A percentile compares a stretch with the other conserved stretches of the same genome.
phyloP scores from a whole-genome alignment of 2,797 vertebrate genomes.

The Tokudaia muenninki region DNA sequence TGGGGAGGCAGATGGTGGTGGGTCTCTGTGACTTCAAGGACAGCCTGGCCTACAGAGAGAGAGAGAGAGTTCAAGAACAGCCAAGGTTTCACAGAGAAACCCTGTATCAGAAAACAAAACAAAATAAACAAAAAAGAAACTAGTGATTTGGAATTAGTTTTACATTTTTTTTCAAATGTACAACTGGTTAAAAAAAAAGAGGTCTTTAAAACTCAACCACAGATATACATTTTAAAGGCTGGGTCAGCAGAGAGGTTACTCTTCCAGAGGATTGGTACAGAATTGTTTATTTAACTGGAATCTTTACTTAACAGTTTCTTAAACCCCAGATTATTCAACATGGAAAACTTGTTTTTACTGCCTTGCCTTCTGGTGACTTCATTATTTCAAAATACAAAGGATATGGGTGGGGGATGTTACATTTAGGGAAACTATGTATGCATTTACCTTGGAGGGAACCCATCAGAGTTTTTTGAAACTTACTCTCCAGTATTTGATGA shows the following conservation, averaged over 20 bases:
- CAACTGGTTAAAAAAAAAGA: background rate
- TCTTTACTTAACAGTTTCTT: slow-evolving; percentile 50
- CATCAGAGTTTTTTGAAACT: slow-evolving; percentile 85
- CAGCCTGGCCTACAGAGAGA: background rate
- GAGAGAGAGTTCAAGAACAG: background rate
- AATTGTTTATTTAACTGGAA: slow-evolving; percentile 3
- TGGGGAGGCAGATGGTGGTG: background rate
- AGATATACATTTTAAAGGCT: slow-evolving; percentile 47
- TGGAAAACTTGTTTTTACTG: slow-evolving; percentile 27
- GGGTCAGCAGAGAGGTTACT: slow-evolving; percentile 9
- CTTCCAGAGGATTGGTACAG: background rate
- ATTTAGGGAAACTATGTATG: background rate
- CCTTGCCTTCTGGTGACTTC: slow-evolving; percentile 7
- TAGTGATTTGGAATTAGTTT: slow-evolving; percentile 55
- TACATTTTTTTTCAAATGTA: slow-evolving; percentile 59
- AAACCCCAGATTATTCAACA: slow-evolving; percentile 54
- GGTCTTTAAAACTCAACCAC: slow-evolving; percentile 27
- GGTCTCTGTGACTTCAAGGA: background rate
- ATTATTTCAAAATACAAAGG: slow-evolving; percentile 58
- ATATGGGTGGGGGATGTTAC: background rate
- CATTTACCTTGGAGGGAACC: background rate
- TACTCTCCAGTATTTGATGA: slow-evolving; percentile 98
- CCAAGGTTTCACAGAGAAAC: background rate
- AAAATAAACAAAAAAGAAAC: slow-evolving; percentile 5
- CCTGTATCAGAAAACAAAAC: background rate